Evolutionary conservation across 2,113 vertebrate genomes (phyloP), one percentile per base, ranked within the genome.

Genomic region (Anthoscopus minutus): DNA sequence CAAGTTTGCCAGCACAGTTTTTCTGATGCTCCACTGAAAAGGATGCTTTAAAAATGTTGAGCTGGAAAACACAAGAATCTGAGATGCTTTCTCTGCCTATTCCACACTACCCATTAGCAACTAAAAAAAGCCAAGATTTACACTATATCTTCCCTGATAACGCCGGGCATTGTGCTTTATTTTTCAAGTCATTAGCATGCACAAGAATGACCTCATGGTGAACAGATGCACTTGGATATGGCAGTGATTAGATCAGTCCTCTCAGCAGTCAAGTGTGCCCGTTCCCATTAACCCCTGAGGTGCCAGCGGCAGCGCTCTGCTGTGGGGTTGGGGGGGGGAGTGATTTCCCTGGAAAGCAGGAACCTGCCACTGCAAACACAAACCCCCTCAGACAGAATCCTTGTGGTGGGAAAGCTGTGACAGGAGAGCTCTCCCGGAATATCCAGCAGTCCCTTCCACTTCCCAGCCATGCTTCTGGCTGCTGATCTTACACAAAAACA

Each of bases 141-240:
- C 77, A 96, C 87, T 93, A 87, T 83, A 96, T 96, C 92, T 94
- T 89, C 96, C 93, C 76, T 40, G 93, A 97, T 98, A 98, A 97
- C 92, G 95, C 93, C 74, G 86, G 97, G 95, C 96, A 92, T 97
- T 96, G 97, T 89, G 97, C 97, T 98, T 97, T 96, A 97, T 97
- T 97, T 98, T 97, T 97, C 96, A 97, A 97, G 96, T 98, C 97
- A 98, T 98, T 98, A 98, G 97, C 97, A 98, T 98, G 98, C 97
- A 97, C 96, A 97, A 98, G 97, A 98, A 98, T 98, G 98, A 98
- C 97, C 98, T 98, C 98, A 98, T 98, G 97, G 97, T 96, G 98
- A 98, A 98, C 98, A 98, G 98, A 98, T 98, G 98, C 97, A 98
- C 98, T 98, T 98, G 98, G 98, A 98, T 97, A 96, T 97, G 97